Base-by-base conservation (phyloP, 2,888 invertebrate genomes). In the Zhuqinia jingwanae region DNA sequence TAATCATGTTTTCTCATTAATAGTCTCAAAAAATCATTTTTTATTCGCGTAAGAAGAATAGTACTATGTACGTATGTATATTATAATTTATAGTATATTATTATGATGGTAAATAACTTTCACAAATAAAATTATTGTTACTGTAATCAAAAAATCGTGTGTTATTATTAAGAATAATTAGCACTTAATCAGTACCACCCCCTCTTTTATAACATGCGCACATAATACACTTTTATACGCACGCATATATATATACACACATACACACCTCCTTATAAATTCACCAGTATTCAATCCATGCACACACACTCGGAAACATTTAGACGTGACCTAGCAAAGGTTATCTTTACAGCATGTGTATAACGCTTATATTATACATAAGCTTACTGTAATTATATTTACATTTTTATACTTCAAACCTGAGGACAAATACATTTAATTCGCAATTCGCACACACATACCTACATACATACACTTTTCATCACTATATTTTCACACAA, bases 1-100 rank as follows among this genome's bases (percentile, higher is more conserved):
- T 53, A 27, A 75, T 75, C 75, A 75, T 53, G 17, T 75, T 75
- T 53, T 79, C 27, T 30, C 56, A 20, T 68, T 73, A n/a, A n/a
- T n/a, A 70, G 56, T 70, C 58, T 81, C 70, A 80, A 65, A 81
- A n/a, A 81, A 81, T 53, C 65, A 53, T 63, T 42, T n/a, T 50
- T 45, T n/a, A 80, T 80, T 80, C 53, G 30, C 56, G 36, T 81
- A 50, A 36, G 20, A 70, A 77, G 58, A 56, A 70, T 70, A 50
- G 27, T 63, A 50, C n/a, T 76, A 27, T 30, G 22, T 30, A 50
- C n/a, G n/a, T n/a, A n/a, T n/a, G n/a, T n/a, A n/a, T n/a, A n/a
- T 75, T 75, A 1, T 53, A n/a, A n/a, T n/a, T n/a, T n/a, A 27
- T 42, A 42, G 20, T 70, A 70, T 45, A n/a, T n/a, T n/a, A n/a